A percentile compares a stretch with the other conserved stretches of the same genome.
phyloP scores from a whole-genome alignment of 2,888 invertebrate genomes.

The Steromphala cineraria region DNA sequence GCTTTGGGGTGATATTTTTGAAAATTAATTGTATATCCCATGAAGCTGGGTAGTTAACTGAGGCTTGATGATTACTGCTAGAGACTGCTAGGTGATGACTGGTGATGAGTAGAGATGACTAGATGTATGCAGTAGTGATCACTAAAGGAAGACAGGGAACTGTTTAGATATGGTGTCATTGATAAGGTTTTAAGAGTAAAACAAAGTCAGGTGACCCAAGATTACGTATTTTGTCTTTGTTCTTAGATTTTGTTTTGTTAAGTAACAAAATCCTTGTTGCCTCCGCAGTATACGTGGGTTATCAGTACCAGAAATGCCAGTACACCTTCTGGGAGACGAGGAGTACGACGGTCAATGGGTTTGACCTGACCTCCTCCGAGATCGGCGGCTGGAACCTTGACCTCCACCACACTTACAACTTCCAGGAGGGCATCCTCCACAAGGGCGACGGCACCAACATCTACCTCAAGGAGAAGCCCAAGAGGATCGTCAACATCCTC shows the following conservation, averaged over 20 bases:
- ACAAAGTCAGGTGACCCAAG: too few species aligned
- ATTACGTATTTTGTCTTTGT: background rate
- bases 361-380: slow-evolving; percentile 96
- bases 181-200: too few species aligned
- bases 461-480: slow-evolving; percentile 91
- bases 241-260: background rate
- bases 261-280: background rate
- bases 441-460: slow-evolving; percentile 97
- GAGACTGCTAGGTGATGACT: too few species aligned
- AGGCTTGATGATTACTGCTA: too few species aligned
- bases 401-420: slow-evolving; percentile 98
- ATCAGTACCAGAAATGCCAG: slow-evolving; percentile 91
- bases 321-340: slow-evolving; percentile 95
- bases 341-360: slow-evolving; percentile 94
- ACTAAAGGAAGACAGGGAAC: too few species aligned
- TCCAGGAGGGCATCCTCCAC: slow-evolving; percentile 97
- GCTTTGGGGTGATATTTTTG: background rate
- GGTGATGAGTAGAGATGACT: too few species aligned
- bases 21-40: too few species aligned
- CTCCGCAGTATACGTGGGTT: slow-evolving; percentile 84
- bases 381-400: slow-evolving; percentile 98
- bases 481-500: slow-evolving; percentile 86
- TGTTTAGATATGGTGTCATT: too few species aligned
- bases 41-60: too few species aligned
- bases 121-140: too few species aligned